Base-by-base conservation (phyloP, 2,797 vertebrate genomes). In the Ptychadena robeensis region DNA sequence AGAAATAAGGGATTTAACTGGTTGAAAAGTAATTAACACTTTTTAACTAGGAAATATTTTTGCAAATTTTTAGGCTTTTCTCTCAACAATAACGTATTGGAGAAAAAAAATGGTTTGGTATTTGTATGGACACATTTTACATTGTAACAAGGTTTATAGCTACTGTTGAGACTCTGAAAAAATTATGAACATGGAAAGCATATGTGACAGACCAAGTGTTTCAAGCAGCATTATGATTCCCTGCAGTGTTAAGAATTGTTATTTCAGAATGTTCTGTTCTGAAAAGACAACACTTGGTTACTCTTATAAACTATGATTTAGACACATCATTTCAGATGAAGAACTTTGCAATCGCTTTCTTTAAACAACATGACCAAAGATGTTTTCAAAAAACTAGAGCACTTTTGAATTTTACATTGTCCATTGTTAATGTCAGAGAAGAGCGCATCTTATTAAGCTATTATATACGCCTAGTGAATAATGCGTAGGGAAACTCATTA, bases 231-330 rank as follows among this genome's bases (percentile, higher is more conserved):
- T 59, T 77, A 69, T 34, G 57, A 71, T 70, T 65, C 63, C 57
- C 66, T 14, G 63, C 66, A 64, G 66, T 37, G 81, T 35, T 70
- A 53, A 38, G 22, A 64, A 82, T 71, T 71, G 37, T 82, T 82
- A 71, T 53, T 64, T 34, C 81, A 64, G 81, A 82, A 71, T 71
- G 73, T 65, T 71, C 57, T 61, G 14, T 76, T 82, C 73, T 48
- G 38, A 34, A 37, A 77, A 77, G 81, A 63, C 74, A 71, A 57
- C 22, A 63, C 48, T 35, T 75, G 32, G 34, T 64, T 48, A 64
- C 59, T 27, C 10, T 32, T 82, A 32, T 74, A 68, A 68, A 68
- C 48, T 32, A 31, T 75, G 64, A 31, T 68, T 81, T 57, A 66
- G 79, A 12, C 34, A 38, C 18, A 25, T 70, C n/a, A 57, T 65